Conservation (phyloP, 2,113 vertebrate species). For the Neomonachus schauinslandi region DNA sequence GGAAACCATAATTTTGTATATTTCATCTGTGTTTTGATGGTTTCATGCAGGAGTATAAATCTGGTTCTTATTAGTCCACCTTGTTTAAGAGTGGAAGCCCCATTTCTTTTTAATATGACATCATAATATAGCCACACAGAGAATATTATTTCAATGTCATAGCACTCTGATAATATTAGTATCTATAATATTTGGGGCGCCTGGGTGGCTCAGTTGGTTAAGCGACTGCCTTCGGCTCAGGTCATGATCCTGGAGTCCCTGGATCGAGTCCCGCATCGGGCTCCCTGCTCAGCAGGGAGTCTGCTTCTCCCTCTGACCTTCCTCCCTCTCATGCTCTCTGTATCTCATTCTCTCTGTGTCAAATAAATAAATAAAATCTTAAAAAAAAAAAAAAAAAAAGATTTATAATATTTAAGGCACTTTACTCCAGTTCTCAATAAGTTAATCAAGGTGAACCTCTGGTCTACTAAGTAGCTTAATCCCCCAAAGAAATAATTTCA, state of each 20-base stretch:
- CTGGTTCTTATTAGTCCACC: neutral
- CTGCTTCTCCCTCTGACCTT: no score
- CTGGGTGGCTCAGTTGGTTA: no score
- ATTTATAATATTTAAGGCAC: neutral
- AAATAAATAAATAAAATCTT: no score
- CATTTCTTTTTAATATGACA: neutral
- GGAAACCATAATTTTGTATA: neutral
- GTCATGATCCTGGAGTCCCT: no score
- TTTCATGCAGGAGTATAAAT: neutral
- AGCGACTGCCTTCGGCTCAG: no score
- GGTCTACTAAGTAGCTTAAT: neutral
- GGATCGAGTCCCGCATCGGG: no score
- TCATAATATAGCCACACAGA: neutral
- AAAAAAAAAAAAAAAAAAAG: no score
- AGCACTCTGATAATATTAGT: neutral
- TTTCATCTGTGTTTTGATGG: neutral
- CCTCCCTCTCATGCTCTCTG: no score
- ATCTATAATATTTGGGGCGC: neutral
- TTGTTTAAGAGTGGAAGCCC: neutral
- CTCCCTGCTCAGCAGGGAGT: no score
- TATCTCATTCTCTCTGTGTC: no score
- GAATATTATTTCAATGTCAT: neutral
- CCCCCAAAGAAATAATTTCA: neutral
- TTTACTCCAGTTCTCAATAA: neutral
- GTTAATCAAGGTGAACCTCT: neutral